Evolutionary conservation across 2,797 vertebrate genomes (phyloP).

Genomic region (Sardinella longiceps): DNA sequence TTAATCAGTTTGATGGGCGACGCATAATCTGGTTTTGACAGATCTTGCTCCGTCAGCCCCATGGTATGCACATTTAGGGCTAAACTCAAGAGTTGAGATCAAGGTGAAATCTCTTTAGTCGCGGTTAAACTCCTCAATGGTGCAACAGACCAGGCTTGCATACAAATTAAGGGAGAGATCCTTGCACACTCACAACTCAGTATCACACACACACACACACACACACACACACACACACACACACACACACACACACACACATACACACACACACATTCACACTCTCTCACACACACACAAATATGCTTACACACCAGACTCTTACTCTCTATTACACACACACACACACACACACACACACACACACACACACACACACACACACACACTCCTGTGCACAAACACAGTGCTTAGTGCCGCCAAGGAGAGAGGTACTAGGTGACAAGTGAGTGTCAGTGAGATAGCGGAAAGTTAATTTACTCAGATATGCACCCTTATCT

Average conservation of each 20-base stretch:
- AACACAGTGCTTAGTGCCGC: not conserved
- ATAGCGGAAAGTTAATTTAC: conserved; percentile 73
- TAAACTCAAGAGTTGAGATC: not conserved
- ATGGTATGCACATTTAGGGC: not conserved
- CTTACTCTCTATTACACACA: not conserved
- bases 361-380: conserved; percentile 6
- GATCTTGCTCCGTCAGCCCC: not conserved
- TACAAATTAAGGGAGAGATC: not conserved
- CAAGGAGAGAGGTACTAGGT: conserved; percentile 21
- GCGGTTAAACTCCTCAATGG: not conserved
- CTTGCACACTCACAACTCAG: not conserved
- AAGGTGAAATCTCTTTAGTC: conserved; percentile 19
- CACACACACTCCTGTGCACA: not conserved
- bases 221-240: not conserved
- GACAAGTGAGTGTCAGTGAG: conserved; percentile 61
- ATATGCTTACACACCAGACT: not conserved
- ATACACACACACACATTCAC: not conserved
- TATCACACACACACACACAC: not conserved
- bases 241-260: not conserved
- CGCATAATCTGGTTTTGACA: conserved; percentile 43
- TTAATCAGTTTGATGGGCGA: conserved; percentile 47
- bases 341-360: too few relatives aligned
- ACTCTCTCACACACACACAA: not conserved
- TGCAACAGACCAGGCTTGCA: not conserved
- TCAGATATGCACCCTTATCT: conserved; percentile 66